Evolutionary conservation across 92 coral and sea anemone genomes (phyloP).

Genomic region (Epizoanthus stellaris): DNA sequence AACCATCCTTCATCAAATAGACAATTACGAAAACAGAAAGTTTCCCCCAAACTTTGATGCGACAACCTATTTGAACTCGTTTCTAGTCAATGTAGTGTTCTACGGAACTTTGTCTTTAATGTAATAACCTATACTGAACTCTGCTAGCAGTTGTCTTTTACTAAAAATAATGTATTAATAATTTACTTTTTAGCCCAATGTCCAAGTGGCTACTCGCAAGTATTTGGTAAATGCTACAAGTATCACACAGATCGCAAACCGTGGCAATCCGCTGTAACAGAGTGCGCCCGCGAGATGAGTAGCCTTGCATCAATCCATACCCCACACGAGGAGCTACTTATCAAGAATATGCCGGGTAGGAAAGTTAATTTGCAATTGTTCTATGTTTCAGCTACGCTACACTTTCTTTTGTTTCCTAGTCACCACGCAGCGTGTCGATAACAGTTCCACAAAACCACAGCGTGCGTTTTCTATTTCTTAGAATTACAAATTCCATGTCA

Average conservation of each 20-base stretch:
- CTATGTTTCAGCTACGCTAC: no score
- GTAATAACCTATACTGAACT: background rate
- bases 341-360: constrained; percentile 55
- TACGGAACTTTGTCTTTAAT: background rate
- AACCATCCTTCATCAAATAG: background rate
- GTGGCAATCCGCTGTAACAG: constrained; percentile 76
- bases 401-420: no score
- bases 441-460: no score
- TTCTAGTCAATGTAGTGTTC: background rate
- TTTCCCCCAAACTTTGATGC: no score
- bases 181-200: constrained; percentile 53
- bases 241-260: constrained; percentile 71
- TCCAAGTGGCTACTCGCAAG: constrained; percentile 61
- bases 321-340: constrained; percentile 58
- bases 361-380: background rate
- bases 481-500: no score
- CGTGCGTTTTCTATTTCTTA: no score
- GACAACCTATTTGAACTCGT: no score
- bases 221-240: constrained; percentile 78
- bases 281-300: constrained; percentile 76
- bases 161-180: background rate
- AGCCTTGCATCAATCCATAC: constrained; percentile 71
- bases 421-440: no score
- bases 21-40: background rate
- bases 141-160: background rate